phyloP scores from a whole-genome alignment of 2,797 vertebrate genomes.

The Sebastiscus albofasciatus region DNA sequence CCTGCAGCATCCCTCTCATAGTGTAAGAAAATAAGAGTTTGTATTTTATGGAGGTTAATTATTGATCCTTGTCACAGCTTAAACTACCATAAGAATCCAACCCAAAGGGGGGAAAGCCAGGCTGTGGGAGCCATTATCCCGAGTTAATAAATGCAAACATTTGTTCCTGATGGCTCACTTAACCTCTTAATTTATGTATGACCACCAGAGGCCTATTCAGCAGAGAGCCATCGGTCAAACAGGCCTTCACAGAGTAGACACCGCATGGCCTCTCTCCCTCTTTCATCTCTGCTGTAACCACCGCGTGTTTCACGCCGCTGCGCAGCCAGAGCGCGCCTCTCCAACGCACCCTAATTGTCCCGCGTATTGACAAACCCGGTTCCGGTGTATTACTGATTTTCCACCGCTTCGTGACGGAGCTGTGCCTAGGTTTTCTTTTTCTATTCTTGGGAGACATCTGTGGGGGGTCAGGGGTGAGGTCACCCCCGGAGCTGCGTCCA shows the following conservation, averaged over 20 bases:
- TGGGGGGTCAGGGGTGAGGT: conserved; percentile 87
- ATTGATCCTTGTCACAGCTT: conserved; percentile 21
- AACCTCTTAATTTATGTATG: conserved; percentile 82
- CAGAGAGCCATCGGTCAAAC: conserved; percentile 72
- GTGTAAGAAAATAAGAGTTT: not conserved
- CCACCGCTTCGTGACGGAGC: conserved; percentile 73
- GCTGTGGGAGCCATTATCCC: conserved; percentile 46
- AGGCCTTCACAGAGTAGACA: conserved; percentile 56
- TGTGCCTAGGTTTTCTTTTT: conserved; percentile 64
- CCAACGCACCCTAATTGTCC: conserved; percentile 87
- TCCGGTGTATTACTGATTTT: conserved; percentile 90
- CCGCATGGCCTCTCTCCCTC: conserved; percentile 65
- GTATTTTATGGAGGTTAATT: conserved; percentile 20
- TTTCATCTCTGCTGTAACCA: conserved; percentile 81
- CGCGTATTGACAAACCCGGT: conserved; percentile 83
- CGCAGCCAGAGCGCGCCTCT: conserved; percentile 85
- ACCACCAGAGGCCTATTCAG: conserved; percentile 73
- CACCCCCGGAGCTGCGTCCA: conserved; percentile 86
- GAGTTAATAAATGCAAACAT: conserved; percentile 79
- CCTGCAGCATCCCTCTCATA: not conserved
- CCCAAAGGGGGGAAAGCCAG: conserved; percentile 22
- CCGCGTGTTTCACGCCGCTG: conserved; percentile 83
- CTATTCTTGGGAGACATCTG: conserved; percentile 85
- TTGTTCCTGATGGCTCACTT: conserved; percentile 81
- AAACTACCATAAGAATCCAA: conserved; percentile 26